Conservation (phyloP, 2,797 vertebrate genomes). For the Halcyon badia region DNA sequence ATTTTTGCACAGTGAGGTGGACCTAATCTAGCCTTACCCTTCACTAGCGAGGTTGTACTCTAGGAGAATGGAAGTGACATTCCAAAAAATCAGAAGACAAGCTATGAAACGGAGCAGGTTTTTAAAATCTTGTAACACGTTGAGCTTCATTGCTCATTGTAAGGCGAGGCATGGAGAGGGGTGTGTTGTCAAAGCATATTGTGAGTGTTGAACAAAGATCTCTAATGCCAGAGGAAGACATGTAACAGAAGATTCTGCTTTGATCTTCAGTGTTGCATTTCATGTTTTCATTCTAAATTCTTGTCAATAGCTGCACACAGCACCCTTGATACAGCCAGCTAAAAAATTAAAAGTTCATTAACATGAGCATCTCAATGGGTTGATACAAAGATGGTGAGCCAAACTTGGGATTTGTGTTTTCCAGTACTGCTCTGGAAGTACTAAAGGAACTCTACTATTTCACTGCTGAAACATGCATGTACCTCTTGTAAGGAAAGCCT, state of each 20-base stretch:
- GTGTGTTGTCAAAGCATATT: not conserved
- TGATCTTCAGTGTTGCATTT: conserved; percentile 45
- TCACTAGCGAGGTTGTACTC: not conserved
- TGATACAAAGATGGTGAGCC: not conserved
- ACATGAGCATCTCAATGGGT: not conserved
- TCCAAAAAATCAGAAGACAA: not conserved
- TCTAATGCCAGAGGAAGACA: not conserved
- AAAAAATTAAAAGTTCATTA: not conserved
- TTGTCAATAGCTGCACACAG: not conserved
- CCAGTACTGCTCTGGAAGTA: not conserved
- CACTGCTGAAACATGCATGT: not conserved
- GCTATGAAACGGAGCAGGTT: not conserved
- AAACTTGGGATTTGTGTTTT: not conserved
- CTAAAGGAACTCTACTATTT: not conserved
- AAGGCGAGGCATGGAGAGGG: not conserved
- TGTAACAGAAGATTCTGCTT: conserved; percentile 35
- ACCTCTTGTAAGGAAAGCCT: not conserved
- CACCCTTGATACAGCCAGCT: not conserved
- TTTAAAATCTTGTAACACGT: not conserved
- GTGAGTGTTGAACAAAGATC: not conserved
- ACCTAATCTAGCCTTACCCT: not conserved
- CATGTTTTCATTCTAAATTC: not conserved
- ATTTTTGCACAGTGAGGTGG: not conserved
- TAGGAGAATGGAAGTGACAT: not conserved
- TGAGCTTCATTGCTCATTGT: not conserved